Base-by-base conservation (phyloP, 2,888 invertebrate species). In the Tridacna gigas region DNA sequence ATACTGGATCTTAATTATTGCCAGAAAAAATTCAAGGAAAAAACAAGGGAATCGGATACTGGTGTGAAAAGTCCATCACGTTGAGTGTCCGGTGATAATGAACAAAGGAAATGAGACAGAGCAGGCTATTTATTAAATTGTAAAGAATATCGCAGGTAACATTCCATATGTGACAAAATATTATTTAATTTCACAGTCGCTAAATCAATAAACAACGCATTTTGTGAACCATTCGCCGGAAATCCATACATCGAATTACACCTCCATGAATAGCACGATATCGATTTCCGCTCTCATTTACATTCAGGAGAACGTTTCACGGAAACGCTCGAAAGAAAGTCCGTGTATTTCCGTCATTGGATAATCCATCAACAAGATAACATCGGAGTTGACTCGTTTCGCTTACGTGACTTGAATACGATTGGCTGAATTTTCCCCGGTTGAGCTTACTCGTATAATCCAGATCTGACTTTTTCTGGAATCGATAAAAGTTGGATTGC, bases 401-500 rank as follows among this genome's bases (percentile, higher is more conserved):
- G 56, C 11, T 20, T 45, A 45, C 11, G 67, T 67, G 28, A 18
- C 67, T 45, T 45, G 26, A 67, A 45, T n/a, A 12, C 71, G 48
- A 71, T 71, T 71, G 71, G 71, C 26, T 25, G 71, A 15, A 51
- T 51, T 71, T 71, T 22, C 28, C 11, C 20, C 45, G 67, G 45
- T 20, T 56, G 20, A 28, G 37, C 37, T 37, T 67, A 67, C n/a
- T 67, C 67, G 67, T 67, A 67, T 67, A 45, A 67, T 67, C 67
- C 28, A 67, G 67, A 28, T n/a, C 45, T 37, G n/a, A 45, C 37
- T 45, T 45, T 26, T 67, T 37, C 15, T 37, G 37, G 37, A 25
- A 71, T 71, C 71, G n/a, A 71, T 71, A n/a, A n/a, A 45, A 67
- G 60, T 37, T 56, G 47, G 65, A 75, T 74, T 61, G 25, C 66